A percentile compares a stretch with the other conserved stretches of the same genome.
Conservation (phyloP, 2,888 invertebrate species). For the Eristalinus sepulchralis region DNA sequence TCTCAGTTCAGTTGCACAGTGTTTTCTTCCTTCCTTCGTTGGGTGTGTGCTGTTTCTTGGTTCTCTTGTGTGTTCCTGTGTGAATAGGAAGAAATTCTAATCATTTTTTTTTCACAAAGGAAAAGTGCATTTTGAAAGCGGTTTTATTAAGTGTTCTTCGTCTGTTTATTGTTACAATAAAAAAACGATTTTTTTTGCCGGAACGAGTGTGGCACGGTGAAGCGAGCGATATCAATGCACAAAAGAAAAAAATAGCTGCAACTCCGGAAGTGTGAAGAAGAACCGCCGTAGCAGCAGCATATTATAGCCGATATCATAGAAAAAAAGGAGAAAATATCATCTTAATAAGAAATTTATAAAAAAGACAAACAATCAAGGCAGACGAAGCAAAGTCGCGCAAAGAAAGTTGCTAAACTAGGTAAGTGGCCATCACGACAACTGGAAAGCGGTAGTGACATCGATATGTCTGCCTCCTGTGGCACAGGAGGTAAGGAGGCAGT, state of each 20-base stretch:
- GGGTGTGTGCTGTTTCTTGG: constrained; percentile 67
- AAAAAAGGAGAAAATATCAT: constrained; percentile 15
- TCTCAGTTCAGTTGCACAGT: constrained; percentile 46
- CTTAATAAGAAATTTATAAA: constrained; percentile 4
- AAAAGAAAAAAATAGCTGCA: constrained; percentile 63
- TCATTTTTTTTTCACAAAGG: constrained; percentile 48
- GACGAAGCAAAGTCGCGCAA: constrained; percentile 52
- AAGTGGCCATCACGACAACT: constrained; percentile 62
- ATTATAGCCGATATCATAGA: constrained; percentile 42
- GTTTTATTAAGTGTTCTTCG: neutral
- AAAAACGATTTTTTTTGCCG: neutral
- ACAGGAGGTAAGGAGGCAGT: constrained; percentile 37
- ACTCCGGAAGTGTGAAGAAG: constrained; percentile 65
- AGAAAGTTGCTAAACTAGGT: constrained; percentile 71
- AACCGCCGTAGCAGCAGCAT: constrained; percentile 16
- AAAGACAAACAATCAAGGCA: constrained; percentile 18
- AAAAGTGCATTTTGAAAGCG: constrained; percentile 23
- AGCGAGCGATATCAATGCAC: constrained; percentile 57
- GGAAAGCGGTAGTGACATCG: constrained; percentile 40
- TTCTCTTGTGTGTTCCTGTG: constrained; percentile 42
- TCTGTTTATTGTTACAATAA: neutral
- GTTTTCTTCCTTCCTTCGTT: constrained; percentile 51
- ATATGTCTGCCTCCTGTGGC: constrained; percentile 35
- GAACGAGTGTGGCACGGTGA: constrained; percentile 45
- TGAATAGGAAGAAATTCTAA: constrained; percentile 35